Conservation (phyloP, 2,797 vertebrate genomes). For the Gobionotothen gibberifrons region DNA sequence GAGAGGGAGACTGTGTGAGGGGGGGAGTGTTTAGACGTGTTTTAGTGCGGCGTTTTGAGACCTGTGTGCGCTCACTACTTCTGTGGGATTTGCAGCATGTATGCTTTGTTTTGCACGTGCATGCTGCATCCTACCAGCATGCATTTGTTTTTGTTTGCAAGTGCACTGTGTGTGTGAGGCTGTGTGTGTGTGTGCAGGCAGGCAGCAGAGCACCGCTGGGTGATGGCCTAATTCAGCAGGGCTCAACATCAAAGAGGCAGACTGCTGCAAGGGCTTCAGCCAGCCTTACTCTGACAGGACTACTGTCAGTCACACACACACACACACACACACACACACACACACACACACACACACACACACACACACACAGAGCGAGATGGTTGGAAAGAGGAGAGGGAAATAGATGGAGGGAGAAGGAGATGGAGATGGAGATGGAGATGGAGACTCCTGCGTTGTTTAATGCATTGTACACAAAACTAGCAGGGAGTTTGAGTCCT, state of each 20-base stretch:
- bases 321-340: constrained; percentile 15
- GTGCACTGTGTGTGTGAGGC: constrained; percentile 32
- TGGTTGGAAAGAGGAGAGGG: constrained; percentile 26
- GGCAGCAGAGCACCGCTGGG: constrained; percentile 72
- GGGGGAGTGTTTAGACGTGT: constrained; percentile 25
- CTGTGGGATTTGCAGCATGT: constrained; percentile 25
- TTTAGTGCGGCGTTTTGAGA: constrained; percentile 18
- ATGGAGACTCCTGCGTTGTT: constrained; percentile 34
- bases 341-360: constrained; percentile 11
- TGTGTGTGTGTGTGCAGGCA: constrained; percentile 43
- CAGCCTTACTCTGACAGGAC: constrained; percentile 74
- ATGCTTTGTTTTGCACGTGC: constrained; percentile 41
- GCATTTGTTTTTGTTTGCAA: constrained; percentile 63
- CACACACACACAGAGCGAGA: constrained; percentile 1
- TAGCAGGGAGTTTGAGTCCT: constrained; percentile 15
- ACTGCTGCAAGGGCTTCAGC: constrained; percentile 77
- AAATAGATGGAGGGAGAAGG: constrained; percentile 31
- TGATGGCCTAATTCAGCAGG: constrained; percentile 80
- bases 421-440: constrained; percentile 3
- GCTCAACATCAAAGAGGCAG: constrained; percentile 81
- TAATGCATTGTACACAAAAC: constrained; percentile 25
- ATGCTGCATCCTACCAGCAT: constrained; percentile 45
- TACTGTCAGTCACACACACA: constrained; percentile 47
- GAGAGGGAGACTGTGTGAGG: constrained; percentile 8
- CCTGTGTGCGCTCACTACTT: not conserved